phyloP scores from a whole-genome alignment of 2,113 vertebrate species.

The Oophaga pumilio region DNA sequence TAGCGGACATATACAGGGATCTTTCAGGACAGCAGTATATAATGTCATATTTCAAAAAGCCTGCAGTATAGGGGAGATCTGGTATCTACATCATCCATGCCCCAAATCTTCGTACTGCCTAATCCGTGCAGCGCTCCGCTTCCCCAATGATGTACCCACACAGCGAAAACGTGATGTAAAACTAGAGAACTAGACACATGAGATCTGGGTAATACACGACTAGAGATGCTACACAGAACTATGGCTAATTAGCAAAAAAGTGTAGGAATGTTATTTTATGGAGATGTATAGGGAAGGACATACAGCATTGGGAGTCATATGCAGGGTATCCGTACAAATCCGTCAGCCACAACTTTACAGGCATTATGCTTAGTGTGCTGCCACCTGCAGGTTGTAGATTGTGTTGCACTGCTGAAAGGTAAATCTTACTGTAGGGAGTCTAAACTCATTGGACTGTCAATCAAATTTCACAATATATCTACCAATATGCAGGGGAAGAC shows the following conservation, averaged over 20 bases:
- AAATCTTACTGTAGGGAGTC: background rate
- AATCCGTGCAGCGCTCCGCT: background rate
- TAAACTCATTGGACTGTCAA: background rate
- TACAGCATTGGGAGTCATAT: background rate
- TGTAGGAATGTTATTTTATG: background rate
- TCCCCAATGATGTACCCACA: background rate
- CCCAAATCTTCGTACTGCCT: background rate
- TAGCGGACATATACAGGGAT: background rate
- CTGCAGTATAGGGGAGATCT: background rate
- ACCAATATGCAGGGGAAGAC: no score
- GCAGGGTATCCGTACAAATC: background rate
- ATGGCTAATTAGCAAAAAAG: background rate
- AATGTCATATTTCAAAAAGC: background rate
- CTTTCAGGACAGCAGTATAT: background rate
- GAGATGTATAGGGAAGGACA: background rate
- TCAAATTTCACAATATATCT: background rate
- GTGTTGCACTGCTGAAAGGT: background rate
- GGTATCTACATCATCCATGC: background rate
- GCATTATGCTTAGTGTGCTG: background rate
- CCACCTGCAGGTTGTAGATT: background rate
- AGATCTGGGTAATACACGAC: constrained; percentile 1
- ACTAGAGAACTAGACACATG: background rate
- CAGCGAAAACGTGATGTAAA: background rate
- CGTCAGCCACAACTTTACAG: background rate
- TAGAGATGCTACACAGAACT: background rate